Conservation (phyloP, 2,113 vertebrate species). For the Pedetes capensis region DNA sequence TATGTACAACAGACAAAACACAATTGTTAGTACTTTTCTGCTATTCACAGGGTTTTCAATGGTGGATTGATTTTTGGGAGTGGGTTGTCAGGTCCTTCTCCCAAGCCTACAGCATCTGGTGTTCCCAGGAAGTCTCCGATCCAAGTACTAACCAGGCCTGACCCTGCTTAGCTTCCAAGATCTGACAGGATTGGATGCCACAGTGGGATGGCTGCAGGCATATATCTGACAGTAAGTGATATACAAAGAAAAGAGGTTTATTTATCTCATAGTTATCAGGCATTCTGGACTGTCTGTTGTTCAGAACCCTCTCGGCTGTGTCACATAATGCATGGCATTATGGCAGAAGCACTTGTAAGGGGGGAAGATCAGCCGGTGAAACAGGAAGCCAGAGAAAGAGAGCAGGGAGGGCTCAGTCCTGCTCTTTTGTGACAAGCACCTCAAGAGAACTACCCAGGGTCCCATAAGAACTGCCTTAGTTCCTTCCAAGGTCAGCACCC, state of each 20-base stretch:
- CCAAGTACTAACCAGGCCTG: no score
- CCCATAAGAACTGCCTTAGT: background rate
- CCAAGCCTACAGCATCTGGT: no score
- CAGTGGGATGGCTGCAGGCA: no score
- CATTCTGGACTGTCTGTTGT: background rate
- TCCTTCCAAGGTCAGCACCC: background rate
- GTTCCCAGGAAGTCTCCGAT: no score
- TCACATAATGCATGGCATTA: background rate
- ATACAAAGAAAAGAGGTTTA: background rate
- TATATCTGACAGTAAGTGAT: background rate
- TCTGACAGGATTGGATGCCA: no score
- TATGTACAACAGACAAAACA: no score
- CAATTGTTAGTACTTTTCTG: no score
- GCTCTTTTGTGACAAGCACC: background rate
- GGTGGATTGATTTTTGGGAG: no score
- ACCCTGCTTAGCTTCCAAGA: no score
- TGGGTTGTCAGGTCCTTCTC: no score
- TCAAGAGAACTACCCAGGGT: background rate
- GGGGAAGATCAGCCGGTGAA: background rate
- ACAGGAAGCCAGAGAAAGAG: background rate
- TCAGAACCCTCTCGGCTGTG: background rate
- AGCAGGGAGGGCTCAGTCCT: background rate
- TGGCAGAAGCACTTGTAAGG: background rate
- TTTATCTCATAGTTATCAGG: background rate
- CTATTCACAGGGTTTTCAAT: no score